Conservation (phyloP, 2,113 vertebrate genomes). For the Phasianus colchicus region DNA sequence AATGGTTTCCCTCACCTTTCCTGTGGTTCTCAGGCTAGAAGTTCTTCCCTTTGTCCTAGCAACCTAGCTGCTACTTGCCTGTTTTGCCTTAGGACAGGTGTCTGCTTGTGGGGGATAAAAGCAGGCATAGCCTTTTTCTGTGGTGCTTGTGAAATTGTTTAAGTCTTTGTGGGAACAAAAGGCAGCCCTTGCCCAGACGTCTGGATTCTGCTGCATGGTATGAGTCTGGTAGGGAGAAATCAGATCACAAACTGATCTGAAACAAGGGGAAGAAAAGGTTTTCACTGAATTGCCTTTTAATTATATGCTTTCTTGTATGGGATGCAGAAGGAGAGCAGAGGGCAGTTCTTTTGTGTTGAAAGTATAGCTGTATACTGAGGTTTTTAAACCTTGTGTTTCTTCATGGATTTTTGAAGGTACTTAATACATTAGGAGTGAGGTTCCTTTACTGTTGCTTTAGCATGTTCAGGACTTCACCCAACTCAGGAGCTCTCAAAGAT, state of each 20-base stretch:
- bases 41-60: not conserved
- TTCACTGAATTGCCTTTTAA: not conserved
- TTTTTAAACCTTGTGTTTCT: not conserved
- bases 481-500: not conserved
- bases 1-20: not conserved
- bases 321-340: not conserved
- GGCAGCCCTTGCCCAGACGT: not conserved
- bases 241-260: not conserved
- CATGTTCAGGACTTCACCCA: not conserved
- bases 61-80: not conserved
- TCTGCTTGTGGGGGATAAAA: not conserved
- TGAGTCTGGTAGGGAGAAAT: not conserved
- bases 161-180: not conserved
- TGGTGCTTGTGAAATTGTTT: not conserved
- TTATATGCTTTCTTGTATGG: not conserved
- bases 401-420: rapidly evolving
- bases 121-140: not conserved
- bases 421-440: not conserved
- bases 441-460: not conserved
- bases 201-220: not conserved
- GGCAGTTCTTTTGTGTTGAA: not conserved
- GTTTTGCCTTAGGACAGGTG: not conserved
- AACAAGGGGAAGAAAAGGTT: not conserved
- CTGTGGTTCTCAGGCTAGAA: not conserved
- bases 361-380: rapidly evolving